phyloP scores from a whole-genome alignment of 2,113 vertebrate species.

The Rhinopomastus cyanomelas region DNA sequence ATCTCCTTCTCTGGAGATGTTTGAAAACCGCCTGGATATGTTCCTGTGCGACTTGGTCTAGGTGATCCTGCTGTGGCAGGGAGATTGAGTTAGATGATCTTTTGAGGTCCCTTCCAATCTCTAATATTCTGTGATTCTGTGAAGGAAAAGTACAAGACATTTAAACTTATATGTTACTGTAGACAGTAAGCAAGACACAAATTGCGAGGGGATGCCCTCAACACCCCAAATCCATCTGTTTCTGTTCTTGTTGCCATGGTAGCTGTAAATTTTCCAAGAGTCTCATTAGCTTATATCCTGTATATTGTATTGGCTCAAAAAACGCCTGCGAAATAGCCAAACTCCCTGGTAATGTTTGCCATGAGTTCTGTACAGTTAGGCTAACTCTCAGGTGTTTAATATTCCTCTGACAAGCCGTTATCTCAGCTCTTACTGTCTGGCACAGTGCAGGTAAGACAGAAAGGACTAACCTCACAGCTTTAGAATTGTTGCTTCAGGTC shows the following conservation, averaged over 20 bases:
- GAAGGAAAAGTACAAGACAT: not conserved
- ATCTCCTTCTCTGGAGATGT: too few relatives aligned
- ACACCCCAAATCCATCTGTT: accelerated
- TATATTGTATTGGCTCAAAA: not conserved
- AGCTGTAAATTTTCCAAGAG: not conserved
- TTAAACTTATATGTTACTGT: not conserved
- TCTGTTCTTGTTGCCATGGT: not conserved
- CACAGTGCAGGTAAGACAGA: not conserved
- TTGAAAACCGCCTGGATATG: too few relatives aligned
- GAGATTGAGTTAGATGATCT: too few relatives aligned
- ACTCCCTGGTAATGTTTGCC: not conserved
- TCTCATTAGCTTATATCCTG: not conserved
- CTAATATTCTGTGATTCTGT: too few relatives aligned
- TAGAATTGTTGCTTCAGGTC: not conserved
- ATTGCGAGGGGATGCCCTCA: not conserved
- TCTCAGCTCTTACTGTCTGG: not conserved
- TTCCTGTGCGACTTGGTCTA: too few relatives aligned
- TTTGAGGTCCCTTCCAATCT: too few relatives aligned
- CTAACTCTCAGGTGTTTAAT: not conserved
- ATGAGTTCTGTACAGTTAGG: not conserved
- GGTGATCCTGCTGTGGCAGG: too few relatives aligned
- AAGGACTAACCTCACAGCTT: not conserved
- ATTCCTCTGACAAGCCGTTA: not conserved
- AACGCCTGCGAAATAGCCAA: not conserved
- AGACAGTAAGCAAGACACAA: not conserved